phyloP scores from a whole-genome alignment of 2,888 invertebrate genomes.

The Onthophagus sagittarius region DNA sequence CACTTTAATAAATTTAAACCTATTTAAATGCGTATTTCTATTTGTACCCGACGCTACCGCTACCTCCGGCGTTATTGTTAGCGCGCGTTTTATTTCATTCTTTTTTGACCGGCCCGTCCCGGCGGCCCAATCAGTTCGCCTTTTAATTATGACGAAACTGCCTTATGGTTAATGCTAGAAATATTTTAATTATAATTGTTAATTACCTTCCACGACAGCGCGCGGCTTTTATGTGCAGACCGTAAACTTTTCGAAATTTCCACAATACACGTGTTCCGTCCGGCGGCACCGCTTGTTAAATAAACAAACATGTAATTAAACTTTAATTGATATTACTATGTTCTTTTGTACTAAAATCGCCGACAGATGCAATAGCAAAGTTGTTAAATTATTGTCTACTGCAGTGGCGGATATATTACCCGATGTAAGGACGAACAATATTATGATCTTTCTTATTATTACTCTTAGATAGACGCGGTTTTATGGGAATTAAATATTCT shows the following conservation, averaged over 20 bases:
- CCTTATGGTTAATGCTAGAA: neutral
- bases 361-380: neutral
- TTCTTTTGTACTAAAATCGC: neutral
- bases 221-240: neutral
- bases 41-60: constrained; percentile 10
- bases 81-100: constrained; percentile 6
- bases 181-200: neutral
- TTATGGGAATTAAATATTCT: no score
- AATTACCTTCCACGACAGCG: neutral
- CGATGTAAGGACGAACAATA: no score
- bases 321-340: neutral
- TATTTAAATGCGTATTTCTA: constrained; percentile 10
- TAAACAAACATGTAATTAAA: neutral
- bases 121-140: neutral
- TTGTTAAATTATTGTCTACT: neutral
- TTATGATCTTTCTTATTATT: no score
- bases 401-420: neutral
- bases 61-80: constrained; percentile 4
- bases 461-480: no score
- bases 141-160: constrained; percentile 7
- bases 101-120: constrained; percentile 3
- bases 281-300: neutral
- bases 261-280: neutral
- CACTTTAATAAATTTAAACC: constrained; percentile 22
- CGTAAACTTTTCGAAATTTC: neutral